Evolutionary conservation across 2,797 vertebrate species (phyloP), one percentile per base, ranked within the genome.

Genomic region (Pogonophryne albipinna): DNA sequence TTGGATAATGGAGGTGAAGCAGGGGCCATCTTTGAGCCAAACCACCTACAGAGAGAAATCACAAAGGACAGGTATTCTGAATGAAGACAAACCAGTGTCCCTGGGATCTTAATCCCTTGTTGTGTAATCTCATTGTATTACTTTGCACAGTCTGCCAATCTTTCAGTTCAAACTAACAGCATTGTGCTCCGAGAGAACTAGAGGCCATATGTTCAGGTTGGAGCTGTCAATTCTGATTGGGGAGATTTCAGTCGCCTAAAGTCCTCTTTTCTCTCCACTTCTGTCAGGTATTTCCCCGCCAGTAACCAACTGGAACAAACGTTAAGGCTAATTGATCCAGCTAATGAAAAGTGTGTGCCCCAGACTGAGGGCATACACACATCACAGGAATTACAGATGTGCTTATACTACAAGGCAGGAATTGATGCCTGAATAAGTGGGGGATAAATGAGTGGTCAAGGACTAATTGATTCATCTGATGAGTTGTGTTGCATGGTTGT

Each of bases 1-100:
- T 88, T 80, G 76, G 83, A 89, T 89, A 85, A 85, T 27, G n/a
- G 67, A 88, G 81, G 78, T 89, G 72, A 91, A 73, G 19, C 13
- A 0, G 55, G 42, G 61, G 79, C 80, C 66, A 79, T 75, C 61
- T 71, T 79, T 34, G 65, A 82, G 55, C 62, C 72, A 76, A 85
- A 85, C 62, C 76, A 41, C 55, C 67, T 46, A n/a, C 68, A 44
- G 57, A 50, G 74, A 86, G 80, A 85, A 86, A 87, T 80, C 58
- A 62, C 71, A 45, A 7, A n/a, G 58, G 84, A 87, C 85, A 88
- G 84, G 81, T 88, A 61, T 82, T 84, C 77, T 80, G 81, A 92
- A 91, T 85, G 79, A 89, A 91, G 91, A 93, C 77, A 76, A 91
- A 87, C 79, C 79, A 53, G 69, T 17, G 66, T 71, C 82, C 79